These are phyloP conservation scores for Melanotaenia pygmaea DNA, from an alignment of 2,797 vertebrate species.

Conservation along the genomic window DNA sequence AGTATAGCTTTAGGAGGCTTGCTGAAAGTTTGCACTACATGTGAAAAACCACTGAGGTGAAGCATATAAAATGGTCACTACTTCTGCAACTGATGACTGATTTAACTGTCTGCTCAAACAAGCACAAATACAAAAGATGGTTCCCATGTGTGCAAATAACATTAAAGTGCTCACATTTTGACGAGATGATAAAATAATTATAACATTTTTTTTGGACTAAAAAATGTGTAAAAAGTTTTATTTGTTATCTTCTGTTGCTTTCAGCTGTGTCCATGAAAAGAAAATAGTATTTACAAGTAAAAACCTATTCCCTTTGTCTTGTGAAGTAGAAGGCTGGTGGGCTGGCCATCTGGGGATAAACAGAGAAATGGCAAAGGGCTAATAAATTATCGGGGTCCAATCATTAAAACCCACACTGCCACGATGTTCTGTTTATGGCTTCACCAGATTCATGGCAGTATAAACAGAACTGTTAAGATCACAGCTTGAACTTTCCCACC, in stretches of 20 bases:
- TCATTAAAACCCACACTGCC: constrained; percentile 39
- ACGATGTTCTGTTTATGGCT: constrained; percentile 5
- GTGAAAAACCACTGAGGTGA: constrained; percentile 20
- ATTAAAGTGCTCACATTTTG: neutral
- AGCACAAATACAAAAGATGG: neutral
- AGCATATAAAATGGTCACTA: constrained; percentile 12
- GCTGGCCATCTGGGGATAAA: constrained; percentile 38
- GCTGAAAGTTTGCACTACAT: constrained; percentile 1
- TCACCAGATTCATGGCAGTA: constrained; percentile 48
- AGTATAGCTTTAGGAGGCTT: constrained; percentile 1
- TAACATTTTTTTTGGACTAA: neutral
- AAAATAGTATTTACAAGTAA: constrained; percentile 22
- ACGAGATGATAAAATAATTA: neutral
- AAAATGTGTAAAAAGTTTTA: neutral
- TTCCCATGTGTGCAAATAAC: neutral
- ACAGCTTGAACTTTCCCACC: constrained; percentile 8
- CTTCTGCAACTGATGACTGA: neutral
- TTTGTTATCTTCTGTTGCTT: neutral
- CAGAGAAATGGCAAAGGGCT: constrained; percentile 51
- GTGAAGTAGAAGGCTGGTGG: constrained; percentile 20
- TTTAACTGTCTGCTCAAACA: constrained; percentile 11
- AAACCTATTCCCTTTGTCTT: constrained; percentile 51
- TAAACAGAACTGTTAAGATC: constrained; percentile 22
- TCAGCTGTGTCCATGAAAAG: neutral
- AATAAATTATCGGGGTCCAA: constrained; percentile 51